Base-by-base conservation (phyloP, 2,888 invertebrate species). In the Chaetogeoica ovagalla region DNA sequence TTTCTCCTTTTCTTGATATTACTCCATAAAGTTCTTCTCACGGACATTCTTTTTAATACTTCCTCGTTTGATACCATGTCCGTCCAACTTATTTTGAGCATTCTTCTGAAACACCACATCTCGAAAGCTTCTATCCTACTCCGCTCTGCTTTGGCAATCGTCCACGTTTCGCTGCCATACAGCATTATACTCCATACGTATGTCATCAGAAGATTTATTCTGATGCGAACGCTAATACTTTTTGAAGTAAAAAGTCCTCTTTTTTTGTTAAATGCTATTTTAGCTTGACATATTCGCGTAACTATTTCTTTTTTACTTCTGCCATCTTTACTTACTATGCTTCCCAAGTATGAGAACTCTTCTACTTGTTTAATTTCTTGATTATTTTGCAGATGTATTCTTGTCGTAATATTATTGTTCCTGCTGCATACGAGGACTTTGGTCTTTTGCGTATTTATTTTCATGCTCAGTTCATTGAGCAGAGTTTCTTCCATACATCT, bases 311-410 rank as follows among this genome's bases (percentile, higher is more conserved):
- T 55, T 55, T 55, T 55, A 55, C 55, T 43, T 43, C 43, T 48
- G n/a, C n/a, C n/a, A n/a, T n/a, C n/a, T n/a, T n/a, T n/a, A n/a
- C n/a, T n/a, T n/a, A n/a, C n/a, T n/a, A 39, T 59, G 48, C 74
- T 74, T 74, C 74, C 74, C 37, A 74, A 48, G 39, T 63, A 63
- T 63, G 63, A n/a, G 63, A 59, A 74, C 39, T 74, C 39, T 74
- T 59, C 63, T 43, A 74, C 63, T 21, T 60, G 62, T 23, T 48
- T 17, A 11, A 74, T 39, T 63, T 39, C 43, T 59, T 72, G 57
- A 19, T 72, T 21, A 30, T 59, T 72, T 57, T 72, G 39, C 59
- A 39, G 60, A 60, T 72, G 72, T 72, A 72, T 72, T 72, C 60
- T 57, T 48, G 43, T n/a, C 57, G 8, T 57, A 72, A 39, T 55